Base-by-base conservation (phyloP, 1,140 invertebrate genomes). In the Pseudomyrmex dendroicus region DNA sequence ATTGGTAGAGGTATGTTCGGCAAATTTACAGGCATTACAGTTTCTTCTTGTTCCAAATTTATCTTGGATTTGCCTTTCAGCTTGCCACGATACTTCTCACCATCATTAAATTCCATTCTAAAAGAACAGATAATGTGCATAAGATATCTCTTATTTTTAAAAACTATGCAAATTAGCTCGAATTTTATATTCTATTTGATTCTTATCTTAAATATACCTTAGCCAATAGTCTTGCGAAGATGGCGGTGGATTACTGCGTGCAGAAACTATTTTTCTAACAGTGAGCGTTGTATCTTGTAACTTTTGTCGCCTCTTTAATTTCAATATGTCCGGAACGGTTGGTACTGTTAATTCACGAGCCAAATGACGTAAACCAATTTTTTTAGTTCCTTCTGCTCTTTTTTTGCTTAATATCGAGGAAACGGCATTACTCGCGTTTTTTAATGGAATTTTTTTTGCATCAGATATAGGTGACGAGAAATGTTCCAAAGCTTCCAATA, bases 401-500 rank as follows among this genome's bases (percentile, higher is more conserved):
- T 92, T 93, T 15, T 83, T 92, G 12, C 17, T 76, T 7, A 35
- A 25, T 25, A 73, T 59, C 5, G 84, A 64, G 1, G 87, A 84
- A 3, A 62, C 22, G 4, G 67, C 68, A 25, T 77, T 85, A 35
- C 72, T 70, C 12, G 73, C 25, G 22, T 82, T 92, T 66, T 92
- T 92, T 1, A 94, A 91, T n/a, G 96, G 96, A 90, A 97, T 96
- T 87, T 96, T 96, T 88, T 95, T 96, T 22, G 96, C 96, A 90
- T 97, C 96, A n/a, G 94, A 95, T 70, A 97, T 92, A 1, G 97
- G 96, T 2, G 97, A 96, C 0, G 96, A 96, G 90, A 96, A 97
- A 78, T 96, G 95, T 90, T 97, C 96, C 35, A 98, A 91, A 50
- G 97, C 94, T 84, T 97, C 96, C 77, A 97, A 92, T 76, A 97